Base-by-base conservation (phyloP, 2,797 vertebrate genomes). In the Helicolenus hilgendorfi region DNA sequence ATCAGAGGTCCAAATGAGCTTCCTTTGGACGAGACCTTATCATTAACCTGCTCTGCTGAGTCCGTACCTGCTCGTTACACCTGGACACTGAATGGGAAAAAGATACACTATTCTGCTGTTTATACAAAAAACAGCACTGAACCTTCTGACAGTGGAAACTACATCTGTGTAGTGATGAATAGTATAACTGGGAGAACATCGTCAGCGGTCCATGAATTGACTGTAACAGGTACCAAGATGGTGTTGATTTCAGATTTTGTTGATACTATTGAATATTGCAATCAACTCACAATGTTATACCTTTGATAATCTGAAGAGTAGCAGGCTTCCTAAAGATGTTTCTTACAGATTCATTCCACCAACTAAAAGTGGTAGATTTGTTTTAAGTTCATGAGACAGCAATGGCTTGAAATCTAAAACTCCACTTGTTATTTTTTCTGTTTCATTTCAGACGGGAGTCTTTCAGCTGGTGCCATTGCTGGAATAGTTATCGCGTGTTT, bases 101-200 rank as follows among this genome's bases (percentile, higher is more conserved):
- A 36, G 7, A 74, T 53, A 7, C 63, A 18, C 0, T n/a, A 22
- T 31, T 79, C 88, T 53, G 0, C 38, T 8, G 67, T 35, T 35
- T 76, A 89, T 13, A 78, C 22, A 1, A 92, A 81, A 81, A 0
- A 29, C 0, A 2, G 10, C 3, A 4, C 2, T 15, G 18, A 60
- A 2, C 0, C 6, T 22, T 82, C 62, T 4, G 56, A 95, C 81
- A 81, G 63, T 60, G 85, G 91, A 20, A 35, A 24, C 7, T 96
- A 95, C 64, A 80, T 3, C 22, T 97, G 95, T 63, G 18, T 11
- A 24, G 91, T 83, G 0, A 56, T 0, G 3, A 96, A 96, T 77
- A 0, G 0, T 0, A 1, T 94, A 29, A 96, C 92, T 10, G 27
- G 7, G 1, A 74, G 5, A 38, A 63, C 10, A 18, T 2, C 5